Base-by-base conservation (phyloP, 2,888 invertebrate species). In the Megalurothrips usitatus region DNA sequence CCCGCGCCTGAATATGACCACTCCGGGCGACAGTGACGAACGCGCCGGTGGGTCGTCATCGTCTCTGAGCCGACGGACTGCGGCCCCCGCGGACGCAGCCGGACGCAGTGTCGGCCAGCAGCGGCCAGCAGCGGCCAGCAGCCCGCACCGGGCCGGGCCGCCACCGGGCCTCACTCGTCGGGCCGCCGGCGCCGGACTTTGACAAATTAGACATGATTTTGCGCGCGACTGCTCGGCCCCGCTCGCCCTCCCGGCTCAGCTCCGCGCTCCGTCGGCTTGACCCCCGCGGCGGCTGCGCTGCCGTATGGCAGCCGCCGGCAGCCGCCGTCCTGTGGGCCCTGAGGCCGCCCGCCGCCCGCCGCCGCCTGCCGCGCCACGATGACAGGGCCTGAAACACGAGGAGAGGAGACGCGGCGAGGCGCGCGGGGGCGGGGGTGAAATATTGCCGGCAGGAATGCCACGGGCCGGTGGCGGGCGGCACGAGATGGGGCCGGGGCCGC, bases 181-280 rank as follows among this genome's bases (percentile, higher is more conserved):
- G 14, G n/a, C n/a, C n/a, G n/a, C 26, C 12, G 23, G 68, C 68
- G 9, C 23, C n/a, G 68, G 68, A 75, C 68, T 75, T 75, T 75
- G 68, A 75, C 68, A 75, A 75, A 75, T 75, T 75, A 75, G 26
- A 75, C 26, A 75, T 75, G 68, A 75, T 75, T 75, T 75, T 75
- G 68, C 26, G 34, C 2, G 68, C 68, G 68, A 75, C 68, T 26
- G 68, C 68, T 75, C 68, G 23, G 17, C 58, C 14, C 17, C 17
- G 17, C 6, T 2, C 34, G 34, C 34, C 34, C n/a, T n/a, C n/a
- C 34, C 34, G 34, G 34, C 34, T 4, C 34, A 6, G 34, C 2
- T 6, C 34, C n/a, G n/a, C n/a, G n/a, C n/a, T n/a, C n/a, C n/a
- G n/a, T 4, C 34, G 34, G 34, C 34, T 2, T 2, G 34, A 6